Conservation (phyloP, 1,140 invertebrate genomes). For the Coelopa frigida region DNA sequence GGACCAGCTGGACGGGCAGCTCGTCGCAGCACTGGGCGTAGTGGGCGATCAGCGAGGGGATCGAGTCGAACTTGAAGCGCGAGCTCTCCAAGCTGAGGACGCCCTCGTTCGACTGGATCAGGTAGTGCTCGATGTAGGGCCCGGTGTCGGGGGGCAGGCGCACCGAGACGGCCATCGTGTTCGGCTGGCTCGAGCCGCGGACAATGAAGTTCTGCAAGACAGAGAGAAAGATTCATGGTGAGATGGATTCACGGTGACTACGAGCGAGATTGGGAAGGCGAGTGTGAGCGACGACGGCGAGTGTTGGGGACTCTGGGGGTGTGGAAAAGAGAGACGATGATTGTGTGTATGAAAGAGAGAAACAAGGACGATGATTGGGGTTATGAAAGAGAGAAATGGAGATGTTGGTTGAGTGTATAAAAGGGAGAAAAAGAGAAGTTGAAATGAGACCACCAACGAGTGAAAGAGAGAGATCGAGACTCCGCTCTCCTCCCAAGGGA, state of each 20-base stretch:
- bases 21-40: slow-evolving; percentile 93
- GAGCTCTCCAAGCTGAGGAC: slow-evolving; percentile 86
- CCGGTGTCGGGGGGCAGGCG: slow-evolving; percentile 76
- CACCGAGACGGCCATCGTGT: slow-evolving; percentile 91
- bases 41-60: slow-evolving; percentile 84
- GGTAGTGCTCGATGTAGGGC: slow-evolving; percentile 90
- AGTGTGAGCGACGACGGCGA: too few species aligned
- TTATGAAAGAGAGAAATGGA: too few species aligned
- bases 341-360: neutral
- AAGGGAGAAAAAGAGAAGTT: too few species aligned
- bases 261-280: slow-evolving; percentile 1
- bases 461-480: too few species aligned
- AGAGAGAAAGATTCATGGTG: neutral
- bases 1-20: slow-evolving; percentile 79
- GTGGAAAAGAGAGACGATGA: neutral
- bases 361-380: too few species aligned
- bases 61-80: slow-evolving; percentile 83
- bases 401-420: too few species aligned
- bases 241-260: too few species aligned
- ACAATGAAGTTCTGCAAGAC: slow-evolving; percentile 82
- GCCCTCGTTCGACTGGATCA: slow-evolving; percentile 77
- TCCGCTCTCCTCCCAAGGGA: neutral
- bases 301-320: neutral
- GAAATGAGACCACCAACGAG: too few species aligned
- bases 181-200: slow-evolving; percentile 82